phyloP scores from a whole-genome alignment of 2,113 vertebrate genomes.

The Otus sunia region DNA sequence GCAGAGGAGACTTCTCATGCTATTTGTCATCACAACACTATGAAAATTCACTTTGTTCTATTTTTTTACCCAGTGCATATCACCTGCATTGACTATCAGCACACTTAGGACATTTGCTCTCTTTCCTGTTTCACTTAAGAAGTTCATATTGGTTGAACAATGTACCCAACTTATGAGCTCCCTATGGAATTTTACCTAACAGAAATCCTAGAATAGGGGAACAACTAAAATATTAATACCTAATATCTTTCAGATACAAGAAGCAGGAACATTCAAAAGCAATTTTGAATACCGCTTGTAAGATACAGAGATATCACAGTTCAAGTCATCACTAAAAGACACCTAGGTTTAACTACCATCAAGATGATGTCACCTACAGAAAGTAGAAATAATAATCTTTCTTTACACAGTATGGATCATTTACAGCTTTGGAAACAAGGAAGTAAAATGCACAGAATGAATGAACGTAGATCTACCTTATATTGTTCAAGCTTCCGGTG shows the following conservation, averaged over 20 bases:
- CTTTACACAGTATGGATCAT: not conserved
- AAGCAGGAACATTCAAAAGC: not conserved
- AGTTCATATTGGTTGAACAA: not conserved
- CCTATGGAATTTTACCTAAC: not conserved
- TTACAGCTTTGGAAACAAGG: not conserved
- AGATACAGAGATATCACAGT: not conserved
- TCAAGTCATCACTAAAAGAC: not conserved
- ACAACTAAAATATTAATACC: not conserved
- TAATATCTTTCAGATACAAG: not conserved
- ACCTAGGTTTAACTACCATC: not conserved
- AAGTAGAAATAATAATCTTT: not conserved
- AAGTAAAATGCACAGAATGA: not conserved
- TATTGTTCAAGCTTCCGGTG: constrained; percentile 91
- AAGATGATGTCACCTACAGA: not conserved
- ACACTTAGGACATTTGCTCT: not conserved
- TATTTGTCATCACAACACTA: not conserved
- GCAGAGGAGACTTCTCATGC: not conserved
- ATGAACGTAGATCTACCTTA: constrained; percentile 75
- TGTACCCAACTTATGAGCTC: accelerated
- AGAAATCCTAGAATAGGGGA: not conserved
- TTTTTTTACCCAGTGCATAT: not conserved
- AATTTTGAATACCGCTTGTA: not conserved
- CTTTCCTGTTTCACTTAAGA: not conserved
- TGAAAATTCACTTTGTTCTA: not conserved
- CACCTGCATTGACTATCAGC: not conserved